Evolutionary conservation across 2,797 vertebrate species (phyloP), one percentile per base, ranked within the genome.

Genomic region (Paratrypauchen microcephalus): DNA sequence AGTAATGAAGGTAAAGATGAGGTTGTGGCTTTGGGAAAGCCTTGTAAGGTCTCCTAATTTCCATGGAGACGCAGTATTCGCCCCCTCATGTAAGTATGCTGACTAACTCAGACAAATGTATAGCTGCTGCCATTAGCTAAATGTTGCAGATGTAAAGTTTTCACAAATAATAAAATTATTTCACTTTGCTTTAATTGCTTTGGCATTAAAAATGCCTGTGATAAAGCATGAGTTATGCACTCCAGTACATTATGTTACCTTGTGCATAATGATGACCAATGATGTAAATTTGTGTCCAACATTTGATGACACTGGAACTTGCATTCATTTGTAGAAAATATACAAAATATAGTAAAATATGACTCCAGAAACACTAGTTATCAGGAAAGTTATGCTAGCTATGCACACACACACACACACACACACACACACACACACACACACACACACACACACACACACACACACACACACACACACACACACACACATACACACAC

Each of bases 1-100:
- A 73, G 39, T 78, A 76, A 78, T 70, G 69, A 78, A 50, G 68
- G 73, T 24, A 71, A 66, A 68, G 74, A 70, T 54, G 69, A 77
- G 58, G 60, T 69, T 68, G 66, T 69, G 69, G 78, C 72, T 81
- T 60, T 71, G 67, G 45, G n/a, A 36, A 55, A 41, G 54, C 28
- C 66, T 61, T 28, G 69, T 21, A 41, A 77, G 70, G 63, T 65
- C 41, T 64, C 12, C 62, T 64, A 74, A 78, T 78, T 82, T 78
- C 75, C 55, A 70, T 26, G 23, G 74, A 73, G 62, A 72, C 52
- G 47, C 56, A 11, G 1, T 52, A 52, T 67, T 64, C 66, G 8
- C 26, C 55, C 55, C 21, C 65, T 47, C 55, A 15, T 18, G 41
- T 63, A 55, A 9, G 41, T 16, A 45, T 15, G 55, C 67, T 58